Percentiles rank a stretch among this genome's conserved stretches.
Evolutionary conservation across 2,888 invertebrate genomes (phyloP).

Genomic region (Crematogaster levior): DNA sequence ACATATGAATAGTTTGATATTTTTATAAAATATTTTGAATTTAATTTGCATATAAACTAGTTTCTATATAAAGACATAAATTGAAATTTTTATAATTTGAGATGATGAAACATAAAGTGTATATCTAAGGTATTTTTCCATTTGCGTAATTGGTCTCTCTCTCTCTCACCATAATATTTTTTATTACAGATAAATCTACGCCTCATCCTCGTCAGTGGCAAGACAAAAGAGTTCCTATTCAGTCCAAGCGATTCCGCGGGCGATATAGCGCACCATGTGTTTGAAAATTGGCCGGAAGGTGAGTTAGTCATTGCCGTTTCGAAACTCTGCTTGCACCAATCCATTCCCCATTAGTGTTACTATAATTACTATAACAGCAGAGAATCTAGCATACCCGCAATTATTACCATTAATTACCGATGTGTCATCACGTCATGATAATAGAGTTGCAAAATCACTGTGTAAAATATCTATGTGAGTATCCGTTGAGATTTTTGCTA

Average conservation of each 20-base stretch:
- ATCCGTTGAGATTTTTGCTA: not conserved
- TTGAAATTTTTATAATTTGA: not conserved
- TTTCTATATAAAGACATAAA: not conserved
- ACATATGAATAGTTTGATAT: not conserved
- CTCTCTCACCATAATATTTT: constrained; percentile 3
- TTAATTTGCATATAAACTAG: not conserved
- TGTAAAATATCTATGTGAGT: not conserved
- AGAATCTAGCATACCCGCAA: constrained; percentile 10
- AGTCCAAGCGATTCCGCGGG: constrained; percentile 98
- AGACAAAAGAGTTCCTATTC: constrained; percentile 99
- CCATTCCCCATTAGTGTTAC: constrained; percentile 29
- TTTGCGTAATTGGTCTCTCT: not conserved
- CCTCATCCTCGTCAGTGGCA: constrained; percentile 99
- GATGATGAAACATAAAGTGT: not conserved
- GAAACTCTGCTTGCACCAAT: constrained; percentile 44
- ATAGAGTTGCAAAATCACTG: constrained; percentile 4
- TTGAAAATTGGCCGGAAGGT: constrained; percentile 99
- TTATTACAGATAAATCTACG: constrained; percentile 97
- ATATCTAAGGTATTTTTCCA: not conserved
- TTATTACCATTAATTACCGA: constrained; percentile 40
- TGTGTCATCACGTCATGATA: not conserved
- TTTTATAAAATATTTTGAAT: not conserved
- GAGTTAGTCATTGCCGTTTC: constrained; percentile 77
- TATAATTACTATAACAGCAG: constrained; percentile 16
- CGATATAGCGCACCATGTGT: constrained; percentile 99